Evolutionary conservation across 2,888 invertebrate genomes (phyloP), one percentile per base, ranked within the genome.

Genomic region (Lutraria lutraria): DNA sequence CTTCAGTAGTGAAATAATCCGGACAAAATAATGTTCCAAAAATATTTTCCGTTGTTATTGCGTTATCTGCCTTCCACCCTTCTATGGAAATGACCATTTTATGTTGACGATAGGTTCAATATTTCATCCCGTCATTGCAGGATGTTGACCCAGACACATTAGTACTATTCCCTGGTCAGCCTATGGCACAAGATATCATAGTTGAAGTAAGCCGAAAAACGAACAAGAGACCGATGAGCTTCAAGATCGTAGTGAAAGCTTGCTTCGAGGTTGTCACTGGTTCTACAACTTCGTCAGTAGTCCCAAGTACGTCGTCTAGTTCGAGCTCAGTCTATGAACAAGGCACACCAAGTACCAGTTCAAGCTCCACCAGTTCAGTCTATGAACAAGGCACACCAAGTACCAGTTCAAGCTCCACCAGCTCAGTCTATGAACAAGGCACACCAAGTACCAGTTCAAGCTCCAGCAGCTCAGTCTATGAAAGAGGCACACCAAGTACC

Each of bases 151-250:
- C 82, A 15, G 31, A 72, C 6, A 56, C 80, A n/a, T 29, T 54
- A 31, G 83, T 87, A 21, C 72, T 56, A 72, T 87, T 83, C 82
- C 82, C 72, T 25, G 87, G 76, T 16, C 25, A 56, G 53, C 87
- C 87, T 3, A 34, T 76, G 16, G 82, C 87, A n/a, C 82, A 82
- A 21, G 87, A 87, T 60, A 56, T 83, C n/a, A 72, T 87, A 31
- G 13, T 87, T 21, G 76, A 82, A 81, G 31, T 87, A 34, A 31
- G 4, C 10, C 72, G 76, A 72, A 83, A 87, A 16, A 15, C 25
- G 19, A 34, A 56, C 0, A 34, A 19, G 0, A n/a, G 43, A n/a
- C 72, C 86, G 16, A 87, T 87, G 87, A 83, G 21, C 16, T 83
- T 87, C 87, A 82, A 54, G 82, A 34, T 87, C 19, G 43, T 60